Evolutionary conservation across 2,797 vertebrate species (phyloP), one percentile per base, ranked within the genome.

Genomic region (Channallabes apus): DNA sequence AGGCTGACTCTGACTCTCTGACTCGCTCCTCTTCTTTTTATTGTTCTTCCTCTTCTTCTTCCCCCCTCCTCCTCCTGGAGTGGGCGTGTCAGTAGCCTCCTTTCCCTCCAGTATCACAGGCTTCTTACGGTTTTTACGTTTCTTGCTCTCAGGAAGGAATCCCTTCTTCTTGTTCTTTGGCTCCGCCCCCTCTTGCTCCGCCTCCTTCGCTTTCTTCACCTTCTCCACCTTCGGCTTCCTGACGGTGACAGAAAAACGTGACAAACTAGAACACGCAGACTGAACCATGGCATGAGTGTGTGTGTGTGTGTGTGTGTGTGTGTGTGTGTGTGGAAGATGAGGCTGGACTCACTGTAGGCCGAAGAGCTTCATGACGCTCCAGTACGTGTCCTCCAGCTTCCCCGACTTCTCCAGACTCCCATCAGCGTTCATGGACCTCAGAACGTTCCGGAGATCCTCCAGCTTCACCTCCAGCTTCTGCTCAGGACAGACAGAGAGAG

Each of bases 61-160:
- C 82, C 82, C 88, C 72, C 88, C 89, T 61, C 46, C 86, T 0
- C 64, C 88, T n/a, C 67, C 85, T 1, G 88, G n/a, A 62, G 85
- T 86, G 51, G 88, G 27, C 61, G 85, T 86, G 51, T 69, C 68
- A 27, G 54, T 0, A 0, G 64, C 89, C 56, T 90, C 93, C 90
- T 77, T 92, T 58, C 86, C 90, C 82, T 76, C 90, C 24, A 56
- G 89, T 7, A 0, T 0, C 0, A 76, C 62, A 1, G 93, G 91
- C 6, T 91, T 94, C 67, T 92, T 95, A 18, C 93, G 96, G 69
- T 96, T 98, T 86, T 95, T 97, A 20, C 96, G 95, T 85, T 96
- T 98, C 69, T 99, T 99, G 0, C 92, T 96, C 85, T 97, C 97
- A 0, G 98, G 98, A 27, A 99, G 93, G 83, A 97, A 97, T 0